These are phyloP conservation scores for Drepanosiphum platanoidis DNA, from an alignment of 2,888 invertebrate genomes.

Conservation along the genomic window DNA sequence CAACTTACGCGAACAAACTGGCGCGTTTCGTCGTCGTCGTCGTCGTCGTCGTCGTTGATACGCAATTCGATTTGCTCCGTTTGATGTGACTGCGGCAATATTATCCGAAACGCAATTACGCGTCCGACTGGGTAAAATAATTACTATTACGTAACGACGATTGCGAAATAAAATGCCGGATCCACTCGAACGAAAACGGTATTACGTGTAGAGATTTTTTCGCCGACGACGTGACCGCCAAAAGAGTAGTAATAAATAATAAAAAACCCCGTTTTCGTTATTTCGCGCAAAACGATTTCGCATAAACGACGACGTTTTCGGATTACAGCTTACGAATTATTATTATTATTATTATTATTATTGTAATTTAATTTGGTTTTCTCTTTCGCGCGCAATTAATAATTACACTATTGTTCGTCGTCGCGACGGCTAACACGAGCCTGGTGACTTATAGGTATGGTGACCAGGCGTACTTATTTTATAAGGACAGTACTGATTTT, in stretches of 20 bases:
- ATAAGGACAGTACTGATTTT: too few species aligned
- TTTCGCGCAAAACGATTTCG: background rate
- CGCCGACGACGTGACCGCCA: background rate
- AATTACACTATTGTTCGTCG: background rate
- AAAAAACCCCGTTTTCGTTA: slow-evolving; percentile 5
- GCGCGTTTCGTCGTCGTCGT: too few species aligned
- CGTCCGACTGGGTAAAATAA: slow-evolving; percentile 40
- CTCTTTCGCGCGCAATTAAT: background rate
- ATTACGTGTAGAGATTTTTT: slow-evolving; percentile 19
- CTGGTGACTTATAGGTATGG: background rate
- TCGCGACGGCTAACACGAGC: too few species aligned
- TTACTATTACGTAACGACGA: slow-evolving; percentile 20
- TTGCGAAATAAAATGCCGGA: slow-evolving; percentile 17
- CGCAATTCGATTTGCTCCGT: slow-evolving; percentile 13
- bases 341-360: background rate
- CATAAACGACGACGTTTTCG: background rate
- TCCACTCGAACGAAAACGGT: slow-evolving; percentile 29
- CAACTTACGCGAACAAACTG: too few species aligned
- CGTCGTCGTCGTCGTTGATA: too few species aligned
- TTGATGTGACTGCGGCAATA: slow-evolving; percentile 31
- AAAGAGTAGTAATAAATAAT: slow-evolving; percentile 32
- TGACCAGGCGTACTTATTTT: too few species aligned
- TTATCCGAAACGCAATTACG: slow-evolving; percentile 29
- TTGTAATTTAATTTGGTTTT: background rate
- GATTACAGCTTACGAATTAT: background rate